Evolutionary conservation across 1,140 invertebrate genomes (phyloP), one percentile per base, ranked within the genome.

Genomic region (Drosophila sulfurigaster): DNA sequence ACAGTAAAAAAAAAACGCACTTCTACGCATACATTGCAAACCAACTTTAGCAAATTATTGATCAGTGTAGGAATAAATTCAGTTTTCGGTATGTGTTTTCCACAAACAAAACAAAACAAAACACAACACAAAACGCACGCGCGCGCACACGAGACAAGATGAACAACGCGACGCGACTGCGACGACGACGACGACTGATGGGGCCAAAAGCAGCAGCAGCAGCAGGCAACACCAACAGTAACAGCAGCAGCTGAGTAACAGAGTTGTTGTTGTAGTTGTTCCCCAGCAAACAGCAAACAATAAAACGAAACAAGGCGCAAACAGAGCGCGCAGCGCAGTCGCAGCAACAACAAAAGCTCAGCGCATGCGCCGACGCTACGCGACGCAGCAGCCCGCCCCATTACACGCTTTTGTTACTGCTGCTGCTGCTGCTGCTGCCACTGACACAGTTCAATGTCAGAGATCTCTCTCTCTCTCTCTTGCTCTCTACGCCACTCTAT

Each of bases 391-490:
- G 79, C 64, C 58, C 80, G 71, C 65, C 79, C 80, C 80, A 79
- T 82, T 82, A 81, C 70, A 75, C 64, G 75, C 49, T 63, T 41
- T 72, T 64, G 58, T 72, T 63, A 32, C 58, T 73, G 51, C 46
- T 62, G 57, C 13, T 75, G 43, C 28, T 48, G 38, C 16, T 32
- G 41, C 16, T 64, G 54, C 81, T 77, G 81, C 81, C 81, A 83
- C 81, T 83, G 81, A 83, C 81, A 83, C 81, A 80, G 77, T 85
- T 83, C 81, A 83, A 83, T 83, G 81, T 80, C 81, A 83, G 43
- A 56, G 41, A 8, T 28, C 35, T 38, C 35, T 38, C 35, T 38
- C 35, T 38, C 10, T 38, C 7, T 8, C 35, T 38, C 32, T 38
- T 25, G 20, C 35, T 38, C 7, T 8, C 35, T 32, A 6, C 20